Evolutionary conservation across 2,113 vertebrate genomes (phyloP).

Genomic region (Ailuropoda melanoleuca): DNA sequence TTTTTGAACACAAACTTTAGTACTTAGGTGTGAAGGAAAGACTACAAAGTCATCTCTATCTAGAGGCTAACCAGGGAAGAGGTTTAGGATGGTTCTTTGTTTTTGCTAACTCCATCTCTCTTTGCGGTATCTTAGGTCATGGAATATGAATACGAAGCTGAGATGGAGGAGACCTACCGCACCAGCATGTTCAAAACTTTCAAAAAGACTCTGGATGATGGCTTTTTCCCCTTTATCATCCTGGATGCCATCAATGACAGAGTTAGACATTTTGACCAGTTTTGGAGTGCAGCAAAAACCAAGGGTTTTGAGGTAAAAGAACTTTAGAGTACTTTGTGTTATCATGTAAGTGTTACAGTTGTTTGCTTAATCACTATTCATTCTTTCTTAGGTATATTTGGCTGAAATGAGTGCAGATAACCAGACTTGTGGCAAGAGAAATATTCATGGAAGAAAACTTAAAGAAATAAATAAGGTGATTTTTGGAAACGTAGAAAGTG

Average conservation of each 20-base stretch:
- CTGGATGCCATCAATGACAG: conserved; percentile 96
- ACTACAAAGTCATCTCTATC: neutral
- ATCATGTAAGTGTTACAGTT: neutral
- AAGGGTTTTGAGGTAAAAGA: conserved; percentile 96
- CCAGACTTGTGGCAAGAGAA: conserved; percentile 96
- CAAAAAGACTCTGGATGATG: conserved; percentile 97
- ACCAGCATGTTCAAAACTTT: conserved; percentile 99
- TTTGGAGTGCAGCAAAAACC: conserved; percentile 99
- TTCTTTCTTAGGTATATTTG: conserved; percentile 92
- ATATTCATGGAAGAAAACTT: conserved; percentile 93
- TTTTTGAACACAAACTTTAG: neutral
- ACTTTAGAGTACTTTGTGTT: neutral
- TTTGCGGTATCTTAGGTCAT: conserved; percentile 87
- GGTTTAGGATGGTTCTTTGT: neutral
- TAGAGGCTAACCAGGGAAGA: neutral
- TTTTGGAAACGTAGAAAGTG: conserved; percentile 30
- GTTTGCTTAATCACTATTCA: conserved; percentile 55
- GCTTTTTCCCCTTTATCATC: conserved; percentile 99
- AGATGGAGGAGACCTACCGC: conserved; percentile 98
- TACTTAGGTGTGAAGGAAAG: neutral
- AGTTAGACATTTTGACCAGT: conserved; percentile 98
- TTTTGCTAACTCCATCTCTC: conserved; percentile 67
- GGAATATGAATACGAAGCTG: conserved; percentile 98
- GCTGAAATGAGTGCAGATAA: conserved; percentile 97
- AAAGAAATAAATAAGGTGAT: conserved; percentile 96